A percentile compares a stretch with the other conserved stretches of the same genome.
phyloP scores from a whole-genome alignment of 2,888 invertebrate genomes.

The Temnothorax rugatulus region DNA sequence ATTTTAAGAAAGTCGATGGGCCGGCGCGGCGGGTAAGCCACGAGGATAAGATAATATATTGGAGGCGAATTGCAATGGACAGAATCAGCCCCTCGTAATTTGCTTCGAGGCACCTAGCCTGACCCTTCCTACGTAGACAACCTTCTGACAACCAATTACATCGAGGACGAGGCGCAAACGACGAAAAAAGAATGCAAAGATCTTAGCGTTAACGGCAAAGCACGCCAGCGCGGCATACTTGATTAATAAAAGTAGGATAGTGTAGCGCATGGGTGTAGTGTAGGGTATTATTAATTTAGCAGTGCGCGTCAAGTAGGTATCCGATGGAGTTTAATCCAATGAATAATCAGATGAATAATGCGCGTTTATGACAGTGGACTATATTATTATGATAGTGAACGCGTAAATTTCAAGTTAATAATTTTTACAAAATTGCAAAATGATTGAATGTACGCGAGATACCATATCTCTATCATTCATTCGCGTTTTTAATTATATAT shows the following conservation, averaged over 20 bases:
- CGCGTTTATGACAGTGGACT: not conserved
- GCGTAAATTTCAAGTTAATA: not conserved
- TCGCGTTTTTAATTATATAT: conserved; percentile 1
- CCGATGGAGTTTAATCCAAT: conserved; percentile 3
- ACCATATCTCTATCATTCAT: not conserved
- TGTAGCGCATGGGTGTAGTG: not conserved
- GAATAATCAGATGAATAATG: not conserved
- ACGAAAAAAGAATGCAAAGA: conserved; percentile 50
- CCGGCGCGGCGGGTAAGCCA: conserved; percentile 57
- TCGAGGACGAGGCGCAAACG: conserved; percentile 64
- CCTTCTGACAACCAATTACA: conserved; percentile 78
- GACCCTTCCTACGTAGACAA: conserved; percentile 61
- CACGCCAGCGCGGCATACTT: not conserved
- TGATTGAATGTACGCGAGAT: not conserved
- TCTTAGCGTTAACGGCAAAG: conserved; percentile 42
- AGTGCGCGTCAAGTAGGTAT: not conserved
- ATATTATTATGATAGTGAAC: not conserved
- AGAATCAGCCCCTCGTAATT: conserved; percentile 79
- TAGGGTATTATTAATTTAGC: conserved; percentile 14
- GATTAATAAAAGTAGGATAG: conserved; percentile 40
- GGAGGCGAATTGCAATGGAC: conserved; percentile 80
- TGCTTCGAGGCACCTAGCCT: conserved; percentile 71
- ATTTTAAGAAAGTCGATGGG: conserved; percentile 73
- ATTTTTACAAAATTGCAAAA: not conserved
- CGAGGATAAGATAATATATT: conserved; percentile 78